Percentiles rank a stretch among this genome's conserved stretches.
Evolutionary conservation across 2,888 invertebrate genomes (phyloP).

Genomic region (Ceraclea dissimilis): DNA sequence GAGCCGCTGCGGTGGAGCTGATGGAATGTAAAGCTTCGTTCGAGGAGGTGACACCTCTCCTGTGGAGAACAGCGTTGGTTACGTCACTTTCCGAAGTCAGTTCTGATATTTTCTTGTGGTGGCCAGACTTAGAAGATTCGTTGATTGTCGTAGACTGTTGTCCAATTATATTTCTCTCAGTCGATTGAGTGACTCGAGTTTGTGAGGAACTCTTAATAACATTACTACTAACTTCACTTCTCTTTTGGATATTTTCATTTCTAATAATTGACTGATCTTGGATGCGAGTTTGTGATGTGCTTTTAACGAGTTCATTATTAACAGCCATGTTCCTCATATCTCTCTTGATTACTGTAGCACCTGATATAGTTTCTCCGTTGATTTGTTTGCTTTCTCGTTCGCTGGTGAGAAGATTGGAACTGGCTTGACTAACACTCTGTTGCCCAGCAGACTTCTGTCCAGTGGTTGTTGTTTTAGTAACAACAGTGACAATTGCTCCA

Average conservation of each 20-base stretch:
- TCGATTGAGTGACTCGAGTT: conserved; percentile 31
- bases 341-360: conserved; percentile 29
- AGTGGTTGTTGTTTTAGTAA: conserved; percentile 40
- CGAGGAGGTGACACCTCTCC: conserved; percentile 60
- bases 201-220: conserved; percentile 37
- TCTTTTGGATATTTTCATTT: no score
- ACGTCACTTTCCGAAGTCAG: conserved; percentile 68
- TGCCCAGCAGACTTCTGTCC: conserved; percentile 31
- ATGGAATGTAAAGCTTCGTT: conserved; percentile 68
- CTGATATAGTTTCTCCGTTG: conserved; percentile 20
- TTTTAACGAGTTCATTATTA: conserved; percentile 33
- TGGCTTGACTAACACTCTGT: conserved; percentile 28
- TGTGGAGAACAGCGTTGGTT: conserved; percentile 68
- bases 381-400: conserved; percentile 21
- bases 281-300: conserved; percentile 32
- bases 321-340: conserved; percentile 22
- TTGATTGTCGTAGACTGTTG: conserved; percentile 28
- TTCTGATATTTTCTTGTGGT: conserved; percentile 68
- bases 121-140: conserved; percentile 26
- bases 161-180: conserved; percentile 28
- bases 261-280: background rate
- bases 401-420: conserved; percentile 13
- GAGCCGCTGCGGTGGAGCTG: conserved; percentile 67
- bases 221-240: no score
- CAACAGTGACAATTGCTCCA: conserved; percentile 47